These are phyloP conservation scores for Sturnira hondurensis DNA, from an alignment of 2,113 vertebrate species.

Conservation along the genomic window DNA sequence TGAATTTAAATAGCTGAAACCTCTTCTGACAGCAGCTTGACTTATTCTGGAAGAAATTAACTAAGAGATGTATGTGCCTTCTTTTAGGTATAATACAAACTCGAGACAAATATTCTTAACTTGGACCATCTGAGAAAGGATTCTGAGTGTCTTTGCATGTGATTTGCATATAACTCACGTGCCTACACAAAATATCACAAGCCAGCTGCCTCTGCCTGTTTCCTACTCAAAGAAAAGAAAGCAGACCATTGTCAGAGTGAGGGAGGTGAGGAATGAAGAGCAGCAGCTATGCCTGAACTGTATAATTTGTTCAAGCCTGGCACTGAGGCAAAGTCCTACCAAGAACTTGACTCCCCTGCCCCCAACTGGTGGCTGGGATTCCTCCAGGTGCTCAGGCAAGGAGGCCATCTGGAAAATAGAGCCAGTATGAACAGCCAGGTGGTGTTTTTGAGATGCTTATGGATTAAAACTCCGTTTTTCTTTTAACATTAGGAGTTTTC, in stretches of 20 bases:
- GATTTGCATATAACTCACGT: conserved; percentile 20
- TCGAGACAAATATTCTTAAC: background rate
- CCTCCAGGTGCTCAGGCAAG: background rate
- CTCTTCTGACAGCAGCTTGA: conserved; percentile 7
- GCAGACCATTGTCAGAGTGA: conserved; percentile 37
- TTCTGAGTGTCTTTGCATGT: background rate
- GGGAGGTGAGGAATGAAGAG: conserved; percentile 43
- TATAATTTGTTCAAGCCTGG: background rate
- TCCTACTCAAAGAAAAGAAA: conserved; percentile 59
- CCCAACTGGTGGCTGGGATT: background rate
- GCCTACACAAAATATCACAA: conserved; percentile 36
- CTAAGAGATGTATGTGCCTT: background rate
- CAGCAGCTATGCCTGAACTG: background rate
- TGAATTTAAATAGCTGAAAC: conserved; percentile 28
- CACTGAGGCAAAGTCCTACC: background rate
- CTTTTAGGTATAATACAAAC: background rate
- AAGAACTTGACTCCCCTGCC: background rate
- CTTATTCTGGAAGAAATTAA: conserved; percentile 20
- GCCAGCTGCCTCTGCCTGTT: conserved; percentile 59
- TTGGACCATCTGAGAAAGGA: background rate
- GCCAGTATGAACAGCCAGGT: background rate
- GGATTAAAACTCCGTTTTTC: conserved; percentile 31
- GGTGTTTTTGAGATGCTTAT: background rate
- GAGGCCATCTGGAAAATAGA: background rate
- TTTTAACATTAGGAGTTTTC: background rate